Evolutionary conservation across 2,797 vertebrate species (phyloP), one percentile per base, ranked within the genome.

Genomic region (Antrozous pallidus): DNA sequence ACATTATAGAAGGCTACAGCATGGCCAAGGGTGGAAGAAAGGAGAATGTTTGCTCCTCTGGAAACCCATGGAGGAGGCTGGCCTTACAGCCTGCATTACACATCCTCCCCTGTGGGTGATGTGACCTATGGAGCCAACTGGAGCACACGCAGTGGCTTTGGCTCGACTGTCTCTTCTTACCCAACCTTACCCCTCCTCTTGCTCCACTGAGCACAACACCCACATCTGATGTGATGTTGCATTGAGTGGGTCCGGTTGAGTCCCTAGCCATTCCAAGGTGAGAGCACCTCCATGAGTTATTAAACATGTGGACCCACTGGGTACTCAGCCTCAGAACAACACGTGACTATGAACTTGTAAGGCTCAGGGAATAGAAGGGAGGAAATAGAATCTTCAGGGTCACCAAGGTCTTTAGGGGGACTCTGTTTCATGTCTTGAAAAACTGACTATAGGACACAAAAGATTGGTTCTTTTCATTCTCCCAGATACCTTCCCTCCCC

Each of bases 1-100:
- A 4, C 78, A 38, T 8, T 3, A 6, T 14, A 5, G 8, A 20
- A 26, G 12, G 28, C 47, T n/a, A 5, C 1, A n/a, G 38, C 49
- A 5, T 2, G 0, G 0, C 31, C 1, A 0, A 7, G 24, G 33
- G 17, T 4, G 5, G 40, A 11, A 12, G 54, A 33, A 12, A 3
- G 38, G 9, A 9, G 14, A 33, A 6, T 0, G 1, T 18, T 38
- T 56, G 8, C 2, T 79, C 38, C 51, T 42, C 67, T 16, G 2
- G 1, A 12, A 84, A 61, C 26, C 17, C 58, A 2, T 4, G 38
- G 28, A 58, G n/a, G 8, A 7, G 10, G 33, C 47, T 42, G 0
- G 4, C 56, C 42, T 79, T 22, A 13, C 10, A 1, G 6, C 14
- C 22, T 33, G 4, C 5, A 2, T 0, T n/a, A 70, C 2, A 5